A percentile compares a stretch with the other conserved stretches of the same genome.
Evolutionary conservation across 2,113 vertebrate genomes (phyloP).

Genomic region (Burhinus bistriatus): DNA sequence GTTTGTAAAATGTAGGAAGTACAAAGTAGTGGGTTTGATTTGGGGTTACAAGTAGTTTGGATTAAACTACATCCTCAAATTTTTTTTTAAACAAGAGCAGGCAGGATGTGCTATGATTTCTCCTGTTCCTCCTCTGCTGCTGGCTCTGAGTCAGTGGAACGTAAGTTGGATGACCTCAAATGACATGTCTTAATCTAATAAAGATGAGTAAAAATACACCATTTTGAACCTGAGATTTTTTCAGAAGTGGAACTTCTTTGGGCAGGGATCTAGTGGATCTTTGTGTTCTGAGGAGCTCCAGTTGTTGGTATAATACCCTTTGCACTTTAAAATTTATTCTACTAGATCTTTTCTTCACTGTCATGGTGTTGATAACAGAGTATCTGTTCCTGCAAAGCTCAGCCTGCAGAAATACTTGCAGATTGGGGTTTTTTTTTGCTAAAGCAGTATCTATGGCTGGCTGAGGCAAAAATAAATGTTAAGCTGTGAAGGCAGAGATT

Average conservation of each 20-base stretch:
- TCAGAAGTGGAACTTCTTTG: not conserved
- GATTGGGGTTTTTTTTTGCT: not conserved
- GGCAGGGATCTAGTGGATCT: not conserved
- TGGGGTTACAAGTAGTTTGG: not conserved
- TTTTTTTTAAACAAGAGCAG: not conserved
- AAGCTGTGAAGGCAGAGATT: not conserved
- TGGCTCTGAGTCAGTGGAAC: not conserved
- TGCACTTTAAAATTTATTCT: not conserved
- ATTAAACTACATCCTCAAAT: not conserved
- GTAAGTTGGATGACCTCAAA: conserved; percentile 15
- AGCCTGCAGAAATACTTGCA: not conserved
- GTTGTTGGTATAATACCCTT: not conserved
- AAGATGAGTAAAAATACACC: not conserved
- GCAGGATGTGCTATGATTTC: not conserved
- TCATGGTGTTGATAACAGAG: not conserved
- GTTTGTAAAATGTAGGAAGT: not conserved
- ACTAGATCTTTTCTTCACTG: not conserved
- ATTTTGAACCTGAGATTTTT: not conserved
- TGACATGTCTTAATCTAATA: not conserved
- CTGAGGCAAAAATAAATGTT: not conserved
- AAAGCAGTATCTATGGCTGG: not conserved
- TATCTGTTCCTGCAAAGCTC: not conserved
- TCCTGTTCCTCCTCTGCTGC: not conserved
- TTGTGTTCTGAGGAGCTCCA: not conserved
- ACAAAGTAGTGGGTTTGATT: not conserved